These are phyloP conservation scores for Clytia hemisphaerica DNA, from an alignment of 30 jellyfish, hydroid and myxozoan genomes.

Conservation along the genomic window DNA sequence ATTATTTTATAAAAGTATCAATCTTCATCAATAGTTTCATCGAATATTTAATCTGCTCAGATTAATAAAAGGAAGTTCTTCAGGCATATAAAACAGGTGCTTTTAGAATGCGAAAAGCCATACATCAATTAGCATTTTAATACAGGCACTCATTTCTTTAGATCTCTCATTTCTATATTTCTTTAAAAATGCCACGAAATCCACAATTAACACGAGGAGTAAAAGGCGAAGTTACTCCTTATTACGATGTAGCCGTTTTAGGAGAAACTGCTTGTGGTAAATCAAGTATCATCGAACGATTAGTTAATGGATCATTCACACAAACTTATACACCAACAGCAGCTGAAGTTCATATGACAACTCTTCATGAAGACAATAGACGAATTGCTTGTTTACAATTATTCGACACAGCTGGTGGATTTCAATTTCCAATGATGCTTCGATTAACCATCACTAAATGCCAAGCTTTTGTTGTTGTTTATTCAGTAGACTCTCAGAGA, in stretches of 20 bases:
- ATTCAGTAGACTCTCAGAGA: conserved; percentile 4
- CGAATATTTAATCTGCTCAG: no score
- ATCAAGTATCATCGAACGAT: conserved; percentile 25
- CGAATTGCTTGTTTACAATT: not conserved
- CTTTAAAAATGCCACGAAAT: no score
- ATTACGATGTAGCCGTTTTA: conserved; percentile 14
- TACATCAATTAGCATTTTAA: no score
- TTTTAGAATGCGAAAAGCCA: no score
- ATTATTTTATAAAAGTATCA: no score
- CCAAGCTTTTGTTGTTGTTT: conserved; percentile 33
- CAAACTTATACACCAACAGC: conserved; percentile 13
- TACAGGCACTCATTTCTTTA: no score
- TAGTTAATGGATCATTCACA: not conserved
- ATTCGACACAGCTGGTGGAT: conserved; percentile 30
- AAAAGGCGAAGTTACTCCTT: no score
- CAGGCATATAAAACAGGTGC: no score
- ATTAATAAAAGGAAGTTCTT: no score
- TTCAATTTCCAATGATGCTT: conserved; percentile 23
- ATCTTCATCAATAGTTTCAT: no score
- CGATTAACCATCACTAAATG: conserved; percentile 30
- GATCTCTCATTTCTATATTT: no score
- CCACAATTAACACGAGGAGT: no score
- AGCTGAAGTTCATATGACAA: conserved; percentile 4
- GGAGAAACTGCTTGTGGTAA: conserved; percentile 30
- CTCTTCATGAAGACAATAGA: not conserved